phyloP scores from a whole-genome alignment of 2,888 invertebrate genomes.

The Melieria picta region DNA sequence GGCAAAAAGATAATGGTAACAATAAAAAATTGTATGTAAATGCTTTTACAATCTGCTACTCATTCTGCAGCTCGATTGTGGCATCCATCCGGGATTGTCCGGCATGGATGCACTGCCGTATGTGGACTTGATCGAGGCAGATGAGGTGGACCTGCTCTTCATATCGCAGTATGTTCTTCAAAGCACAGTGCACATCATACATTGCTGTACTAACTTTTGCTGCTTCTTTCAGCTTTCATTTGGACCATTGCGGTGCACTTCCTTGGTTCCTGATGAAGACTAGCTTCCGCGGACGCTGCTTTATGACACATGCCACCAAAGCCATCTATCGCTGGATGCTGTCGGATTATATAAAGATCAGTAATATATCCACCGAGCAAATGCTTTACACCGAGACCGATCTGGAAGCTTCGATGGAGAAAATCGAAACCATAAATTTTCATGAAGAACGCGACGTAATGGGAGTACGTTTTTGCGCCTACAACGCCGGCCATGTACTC shows the following conservation, averaged over 20 bases:
- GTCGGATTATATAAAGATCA: conserved; percentile 99
- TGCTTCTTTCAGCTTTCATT: conserved; percentile 80
- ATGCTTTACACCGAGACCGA: conserved; percentile 98
- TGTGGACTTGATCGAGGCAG: conserved; percentile 96
- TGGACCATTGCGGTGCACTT: conserved; percentile 97
- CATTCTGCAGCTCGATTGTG: conserved; percentile 80
- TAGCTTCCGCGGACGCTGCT: conserved; percentile 95
- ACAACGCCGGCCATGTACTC: conserved; percentile 98
- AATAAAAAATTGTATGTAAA: conserved; percentile 27
- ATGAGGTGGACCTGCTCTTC: conserved; percentile 93
- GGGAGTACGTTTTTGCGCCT: conserved; percentile 98
- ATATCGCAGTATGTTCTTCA: conserved; percentile 84
- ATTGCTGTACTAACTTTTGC: not conserved
- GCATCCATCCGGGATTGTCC: conserved; percentile 96
- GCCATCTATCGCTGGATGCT: conserved; percentile 98
- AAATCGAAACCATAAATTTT: conserved; percentile 98
- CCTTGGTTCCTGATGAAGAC: conserved; percentile 99
- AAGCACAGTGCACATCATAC: not conserved
- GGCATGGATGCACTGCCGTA: conserved; percentile 99
- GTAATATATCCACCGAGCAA: conserved; percentile 96
- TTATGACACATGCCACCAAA: conserved; percentile 99
- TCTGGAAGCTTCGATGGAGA: conserved; percentile 97
- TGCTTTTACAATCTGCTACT: not conserved
- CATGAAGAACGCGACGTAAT: conserved; percentile 98
- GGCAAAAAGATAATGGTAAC: conserved; percentile 96